Base-by-base conservation (phyloP, 2,113 vertebrate species). In the Pteronura brasiliensis region DNA sequence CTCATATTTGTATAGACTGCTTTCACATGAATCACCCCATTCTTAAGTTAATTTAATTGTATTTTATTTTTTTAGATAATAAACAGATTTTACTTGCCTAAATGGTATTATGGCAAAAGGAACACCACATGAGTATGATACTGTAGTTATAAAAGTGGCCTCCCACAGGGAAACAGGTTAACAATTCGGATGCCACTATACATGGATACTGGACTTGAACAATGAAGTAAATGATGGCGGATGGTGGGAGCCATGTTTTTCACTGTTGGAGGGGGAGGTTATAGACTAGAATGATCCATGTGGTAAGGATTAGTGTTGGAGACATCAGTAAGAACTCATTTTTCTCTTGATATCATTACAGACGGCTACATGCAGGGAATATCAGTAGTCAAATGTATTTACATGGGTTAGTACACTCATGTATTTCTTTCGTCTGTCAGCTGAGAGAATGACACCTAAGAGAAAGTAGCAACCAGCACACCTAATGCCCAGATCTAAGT, bases 11-110 rank as follows among this genome's bases (percentile, higher is more conserved):
- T 36, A 23, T 39, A 31, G 12, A 49, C 14, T 57, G 31, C 69
- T 96, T 97, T 97, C n/a, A 85, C 15, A 23, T 82, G 61, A 83
- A 61, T 61, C 81, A 85, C 34, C 90, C 71, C 14, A 47, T 72
- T 72, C 85, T 92, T 83, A 36, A 69, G 1, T 65, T 63, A 14
- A 63, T 63, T 31, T 13, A 63, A 65, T 61, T 63, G 61, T 63
- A 65, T 31, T 65, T 14, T 14, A n/a, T 8, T n/a, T 69, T 69
- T 36, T 69, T 10, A 36, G 34, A 13, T 69, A 36, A 36, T 69
- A 69, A 69, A 21, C 67, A 36, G 67, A 36, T 21, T 36, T 36
- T 69, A 69, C 67, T 36, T 20, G 67, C 34, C n/a, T 69, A 69
- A 69, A 20, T 36, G 67, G 67, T 36, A 69, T 21, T 69, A 69